Evolutionary conservation across 2,888 invertebrate species (phyloP).

Genomic region (Amorpha juglandis): DNA sequence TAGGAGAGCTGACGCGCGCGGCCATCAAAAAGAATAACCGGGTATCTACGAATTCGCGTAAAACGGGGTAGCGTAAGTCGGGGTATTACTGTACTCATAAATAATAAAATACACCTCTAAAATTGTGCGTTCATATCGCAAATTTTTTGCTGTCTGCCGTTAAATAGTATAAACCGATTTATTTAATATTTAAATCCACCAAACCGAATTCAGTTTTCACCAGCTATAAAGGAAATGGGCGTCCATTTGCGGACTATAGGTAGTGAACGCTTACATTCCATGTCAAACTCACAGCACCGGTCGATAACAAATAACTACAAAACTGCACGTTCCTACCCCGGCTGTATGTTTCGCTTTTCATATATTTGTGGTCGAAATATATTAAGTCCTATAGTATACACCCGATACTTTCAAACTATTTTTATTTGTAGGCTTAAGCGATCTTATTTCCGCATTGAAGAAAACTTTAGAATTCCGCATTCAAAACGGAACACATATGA

Average conservation of each 20-base stretch:
- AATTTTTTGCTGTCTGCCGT: too few relatives aligned
- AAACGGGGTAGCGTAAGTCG: too few relatives aligned
- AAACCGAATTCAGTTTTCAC: neutral
- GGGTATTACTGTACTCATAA: too few relatives aligned
- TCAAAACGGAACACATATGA: neutral
- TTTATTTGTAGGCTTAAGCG: neutral
- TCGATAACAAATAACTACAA: slow-evolving; percentile 24
- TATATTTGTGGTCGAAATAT: neutral
- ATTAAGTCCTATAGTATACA: too few relatives aligned
- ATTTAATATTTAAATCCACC: neutral
- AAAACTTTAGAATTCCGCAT: neutral
- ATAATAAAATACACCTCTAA: too few relatives aligned
- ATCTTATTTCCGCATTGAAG: neutral
- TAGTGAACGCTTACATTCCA: slow-evolving; percentile 13
- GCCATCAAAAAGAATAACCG: too few relatives aligned
- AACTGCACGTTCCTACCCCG: slow-evolving; percentile 11
- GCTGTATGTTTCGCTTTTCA: neutral
- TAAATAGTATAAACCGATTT: neutral
- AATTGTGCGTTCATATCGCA: too few relatives aligned
- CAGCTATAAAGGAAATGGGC: slow-evolving; percentile 8
- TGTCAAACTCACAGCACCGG: slow-evolving; percentile 32
- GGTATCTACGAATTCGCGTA: too few relatives aligned
- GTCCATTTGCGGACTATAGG: neutral
- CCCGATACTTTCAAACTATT: neutral
- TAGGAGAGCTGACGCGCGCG: too few relatives aligned